Evolutionary conservation across 2,797 vertebrate species (phyloP).

Genomic region (Spinus pinus): DNA sequence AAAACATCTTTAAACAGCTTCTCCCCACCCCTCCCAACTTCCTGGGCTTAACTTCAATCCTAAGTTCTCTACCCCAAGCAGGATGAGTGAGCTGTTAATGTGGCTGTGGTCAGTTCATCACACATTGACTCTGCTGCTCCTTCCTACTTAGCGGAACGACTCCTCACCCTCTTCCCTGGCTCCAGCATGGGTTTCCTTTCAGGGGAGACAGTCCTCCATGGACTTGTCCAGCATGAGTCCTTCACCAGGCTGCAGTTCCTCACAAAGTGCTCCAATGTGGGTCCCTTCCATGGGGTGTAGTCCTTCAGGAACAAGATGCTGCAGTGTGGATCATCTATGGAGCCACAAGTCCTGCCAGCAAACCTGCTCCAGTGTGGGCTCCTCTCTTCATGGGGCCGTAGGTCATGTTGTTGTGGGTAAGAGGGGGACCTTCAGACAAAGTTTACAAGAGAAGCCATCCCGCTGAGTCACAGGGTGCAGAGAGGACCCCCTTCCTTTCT

Average conservation of each 20-base stretch:
- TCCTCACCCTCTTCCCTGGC: background rate
- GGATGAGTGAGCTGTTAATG: background rate
- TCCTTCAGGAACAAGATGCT: background rate
- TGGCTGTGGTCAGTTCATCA: background rate
- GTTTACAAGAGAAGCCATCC: background rate
- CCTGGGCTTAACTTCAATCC: background rate
- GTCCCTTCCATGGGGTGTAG: background rate
- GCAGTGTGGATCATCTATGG: accelerated
- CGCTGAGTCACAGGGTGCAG: background rate
- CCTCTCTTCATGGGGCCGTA: background rate
- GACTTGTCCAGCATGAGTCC: background rate
- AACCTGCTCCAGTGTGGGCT: background rate
- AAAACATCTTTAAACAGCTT: background rate
- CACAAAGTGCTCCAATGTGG: accelerated
- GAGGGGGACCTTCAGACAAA: background rate
- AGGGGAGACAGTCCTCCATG: background rate
- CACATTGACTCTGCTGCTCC: background rate
- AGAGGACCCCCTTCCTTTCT: background rate
- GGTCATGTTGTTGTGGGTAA: background rate
- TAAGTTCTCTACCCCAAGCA: background rate
- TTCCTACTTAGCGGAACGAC: background rate
- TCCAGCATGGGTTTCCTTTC: background rate
- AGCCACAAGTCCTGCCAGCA: background rate
- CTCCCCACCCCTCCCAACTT: background rate
- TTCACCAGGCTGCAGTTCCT: background rate